Evolutionary conservation across 2,888 invertebrate genomes (phyloP).

Genomic region (Pristionchus exspectatus): DNA sequence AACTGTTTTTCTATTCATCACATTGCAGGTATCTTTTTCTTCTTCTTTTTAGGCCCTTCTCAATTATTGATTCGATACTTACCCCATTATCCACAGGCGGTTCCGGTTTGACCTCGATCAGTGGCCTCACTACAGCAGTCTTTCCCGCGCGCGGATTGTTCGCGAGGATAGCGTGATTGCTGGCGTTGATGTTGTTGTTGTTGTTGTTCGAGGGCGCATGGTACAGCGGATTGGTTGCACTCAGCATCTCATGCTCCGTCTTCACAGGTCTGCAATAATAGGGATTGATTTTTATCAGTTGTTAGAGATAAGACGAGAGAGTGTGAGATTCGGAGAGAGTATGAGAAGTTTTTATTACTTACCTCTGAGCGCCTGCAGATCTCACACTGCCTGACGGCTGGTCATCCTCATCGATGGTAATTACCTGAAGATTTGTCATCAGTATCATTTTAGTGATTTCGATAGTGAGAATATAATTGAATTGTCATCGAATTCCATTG

Average conservation of each 20-base stretch:
- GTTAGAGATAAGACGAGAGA: too few species aligned
- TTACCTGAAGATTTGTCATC: not conserved
- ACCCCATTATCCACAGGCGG: constrained; percentile 11
- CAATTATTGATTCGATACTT: not conserved
- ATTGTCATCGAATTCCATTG: too few species aligned
- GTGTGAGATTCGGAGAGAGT: too few species aligned
- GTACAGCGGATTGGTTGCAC: not conserved
- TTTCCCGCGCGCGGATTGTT: not conserved
- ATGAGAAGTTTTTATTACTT: too few species aligned
- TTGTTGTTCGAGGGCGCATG: not conserved
- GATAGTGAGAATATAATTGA: too few species aligned
- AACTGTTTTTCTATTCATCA: too few species aligned
- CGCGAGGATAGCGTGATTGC: not conserved
- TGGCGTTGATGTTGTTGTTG: not conserved
- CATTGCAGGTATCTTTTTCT: too few species aligned
- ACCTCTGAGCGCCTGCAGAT: not conserved
- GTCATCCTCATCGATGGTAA: not conserved
- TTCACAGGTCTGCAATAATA: not conserved
- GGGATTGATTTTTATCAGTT: not conserved
- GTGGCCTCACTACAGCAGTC: constrained; percentile 5
- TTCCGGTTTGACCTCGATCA: constrained; percentile 24
- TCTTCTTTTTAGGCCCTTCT: too few species aligned
- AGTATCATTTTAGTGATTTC: too few species aligned
- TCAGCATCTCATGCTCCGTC: not conserved
- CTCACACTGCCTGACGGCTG: not conserved